phyloP scores from a whole-genome alignment of 2,888 invertebrate genomes.

The Limnephilus lunatus region DNA sequence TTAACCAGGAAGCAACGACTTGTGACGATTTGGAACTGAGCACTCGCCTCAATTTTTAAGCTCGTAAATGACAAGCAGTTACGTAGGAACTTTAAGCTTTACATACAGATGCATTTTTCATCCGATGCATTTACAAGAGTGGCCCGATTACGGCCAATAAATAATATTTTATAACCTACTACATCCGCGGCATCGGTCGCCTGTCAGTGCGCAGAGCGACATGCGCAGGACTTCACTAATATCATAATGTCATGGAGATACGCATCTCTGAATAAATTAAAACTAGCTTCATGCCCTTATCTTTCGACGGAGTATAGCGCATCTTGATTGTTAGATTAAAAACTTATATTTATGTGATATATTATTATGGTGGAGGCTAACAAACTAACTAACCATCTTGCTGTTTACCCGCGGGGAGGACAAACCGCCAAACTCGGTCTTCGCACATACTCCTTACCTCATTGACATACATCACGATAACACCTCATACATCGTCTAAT shows the following conservation, averaged over 20 bases:
- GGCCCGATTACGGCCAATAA: conserved; percentile 32
- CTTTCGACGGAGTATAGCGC: not conserved
- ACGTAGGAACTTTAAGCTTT: not conserved
- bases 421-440: not conserved
- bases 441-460: no score
- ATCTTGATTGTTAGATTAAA: not conserved
- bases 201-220: not conserved
- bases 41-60: not conserved
- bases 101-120: conserved; percentile 8
- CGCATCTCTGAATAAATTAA: conserved; percentile 19
- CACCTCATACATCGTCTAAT: no score
- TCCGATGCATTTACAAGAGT: conserved; percentile 25
- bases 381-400: no score
- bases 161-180: conserved; percentile 29
- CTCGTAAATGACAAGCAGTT: not conserved
- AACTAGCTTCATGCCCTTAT: not conserved
- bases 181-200: conserved; percentile 40
- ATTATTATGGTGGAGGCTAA: not conserved
- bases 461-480: no score
- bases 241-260: conserved; percentile 15
- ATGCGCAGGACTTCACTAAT: not conserved
- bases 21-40: not conserved
- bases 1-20: not conserved
- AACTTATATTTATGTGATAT: not conserved
- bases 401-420: no score